Base-by-base conservation (phyloP, 2,113 vertebrate genomes). In the Saccopteryx leptura region DNA sequence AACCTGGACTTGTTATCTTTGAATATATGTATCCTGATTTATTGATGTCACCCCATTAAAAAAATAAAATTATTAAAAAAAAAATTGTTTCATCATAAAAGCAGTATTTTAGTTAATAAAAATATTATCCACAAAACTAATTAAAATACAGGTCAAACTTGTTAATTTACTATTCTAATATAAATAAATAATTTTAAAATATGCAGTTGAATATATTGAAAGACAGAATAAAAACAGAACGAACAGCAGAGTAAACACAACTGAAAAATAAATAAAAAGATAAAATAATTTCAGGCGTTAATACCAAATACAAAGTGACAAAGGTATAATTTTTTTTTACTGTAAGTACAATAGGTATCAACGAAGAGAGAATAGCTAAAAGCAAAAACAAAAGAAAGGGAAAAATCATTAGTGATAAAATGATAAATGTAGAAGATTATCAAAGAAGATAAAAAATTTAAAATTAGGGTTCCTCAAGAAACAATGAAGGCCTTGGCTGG, bases 1-100 rank as follows among this genome's bases (percentile, higher is more conserved):
- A n/a, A n/a, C n/a, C n/a, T n/a, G n/a, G n/a, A n/a, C n/a, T n/a
- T n/a, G n/a, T n/a, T n/a, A n/a, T n/a, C n/a, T n/a, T n/a, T n/a
- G n/a, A n/a, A n/a, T n/a, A n/a, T n/a, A n/a, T n/a, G n/a, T n/a
- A n/a, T n/a, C n/a, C n/a, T n/a, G n/a, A n/a, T n/a, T n/a, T n/a
- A n/a, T n/a, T n/a, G n/a, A n/a, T n/a, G n/a, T n/a, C n/a, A n/a
- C n/a, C n/a, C n/a, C n/a, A n/a, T n/a, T n/a, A n/a, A n/a, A n/a
- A n/a, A n/a, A n/a, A n/a, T n/a, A n/a, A n/a, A n/a, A n/a, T n/a
- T n/a, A n/a, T n/a, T n/a, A n/a, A n/a, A n/a, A n/a, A n/a, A n/a
- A 86, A 90, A 72, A 87, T 24, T n/a, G 3, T 83, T 80, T 92
- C 24, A 68, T 39, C 76, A 23, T 85, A 83, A 92, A 94, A 93